A percentile compares a stretch with the other conserved stretches of the same genome.
phyloP scores from a whole-genome alignment of 37 sponge, comb jelly and placozoan genomes.

The Spongilla lacustris region DNA sequence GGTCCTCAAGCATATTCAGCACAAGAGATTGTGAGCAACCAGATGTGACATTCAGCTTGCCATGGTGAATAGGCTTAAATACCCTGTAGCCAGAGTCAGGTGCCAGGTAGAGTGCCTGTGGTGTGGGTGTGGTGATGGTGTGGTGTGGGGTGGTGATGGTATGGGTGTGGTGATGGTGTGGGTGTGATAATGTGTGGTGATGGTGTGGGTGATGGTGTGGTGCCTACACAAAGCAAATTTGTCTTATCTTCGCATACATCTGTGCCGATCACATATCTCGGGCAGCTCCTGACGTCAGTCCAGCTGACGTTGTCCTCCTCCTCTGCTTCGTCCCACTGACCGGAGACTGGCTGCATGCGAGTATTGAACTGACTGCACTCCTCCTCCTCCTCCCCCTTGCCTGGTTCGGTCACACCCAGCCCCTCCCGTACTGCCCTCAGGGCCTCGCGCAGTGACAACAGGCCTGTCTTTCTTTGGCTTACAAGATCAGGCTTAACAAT shows the following conservation, averaged over 20 bases:
- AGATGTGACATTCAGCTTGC: conserved; percentile 46
- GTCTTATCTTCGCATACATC: conserved; percentile 39
- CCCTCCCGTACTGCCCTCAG: conserved; percentile 7
- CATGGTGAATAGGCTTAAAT: conserved; percentile 79
- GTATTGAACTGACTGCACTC: conserved; percentile 56
- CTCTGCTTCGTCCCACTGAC: conserved; percentile 37
- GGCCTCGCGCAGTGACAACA: conserved; percentile 11
- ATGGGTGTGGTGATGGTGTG: background rate
- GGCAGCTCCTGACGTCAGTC: conserved; percentile 64
- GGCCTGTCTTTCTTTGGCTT: conserved; percentile 24
- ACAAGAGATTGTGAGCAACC: conserved; percentile 34
- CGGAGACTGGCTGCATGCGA: conserved; percentile 31
- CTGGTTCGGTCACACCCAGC: conserved; percentile 20
- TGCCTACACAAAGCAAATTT: background rate
- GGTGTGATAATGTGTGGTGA: background rate
- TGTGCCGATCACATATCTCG: conserved; percentile 76
- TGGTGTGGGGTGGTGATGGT: background rate
- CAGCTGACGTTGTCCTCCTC: conserved; percentile 26
- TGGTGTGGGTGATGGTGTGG: no score
- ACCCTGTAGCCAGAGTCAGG: conserved; percentile 63
- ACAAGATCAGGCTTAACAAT: conserved; percentile 56
- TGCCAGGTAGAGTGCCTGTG: conserved; percentile 77
- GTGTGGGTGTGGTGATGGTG: background rate
- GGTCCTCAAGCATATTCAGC: conserved; percentile 72
- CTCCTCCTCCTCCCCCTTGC: background rate